Base-by-base conservation (phyloP, 2,888 invertebrate genomes). In the Himalopsyche anomala region DNA sequence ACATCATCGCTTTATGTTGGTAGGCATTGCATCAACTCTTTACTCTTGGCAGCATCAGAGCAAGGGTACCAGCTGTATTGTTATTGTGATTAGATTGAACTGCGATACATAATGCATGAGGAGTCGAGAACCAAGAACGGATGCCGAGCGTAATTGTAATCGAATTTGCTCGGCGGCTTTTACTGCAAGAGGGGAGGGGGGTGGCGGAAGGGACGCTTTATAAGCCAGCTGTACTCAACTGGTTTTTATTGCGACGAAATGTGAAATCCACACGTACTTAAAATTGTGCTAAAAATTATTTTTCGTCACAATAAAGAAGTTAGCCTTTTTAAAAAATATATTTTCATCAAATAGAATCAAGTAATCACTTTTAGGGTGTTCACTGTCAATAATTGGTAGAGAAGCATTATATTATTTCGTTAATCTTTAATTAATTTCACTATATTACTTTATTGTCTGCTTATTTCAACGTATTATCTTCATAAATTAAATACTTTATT, bases 91-190 rank as follows among this genome's bases (percentile, higher is more conserved):
- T 62, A 62, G 62, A 62, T 62, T 62, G 62, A 62, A 62, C 62
- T 62, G 62, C 62, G 62, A 87, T 88, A 87, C 88, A 88, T 88
- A 86, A 88, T 88, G 87, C 88, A 88, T 88, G 87, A 87, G 84
- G 79, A 81, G 79, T 69, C 45, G 36, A 80, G 62, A 62, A 62
- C 19, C 62, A 62, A 62, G 62, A 62, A 62, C 62, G 86, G 74
- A 51, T 86, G 84, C 83, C 86, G 86, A 83, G 85, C 87, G 82
- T 88, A 88, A 88, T 88, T 88, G 88, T 88, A 88, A 88, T 88
- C 88, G 85, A 88, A 88, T 88, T 88, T 88, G 88, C 80, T 55
- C 51, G 56, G 84, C 82, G 80, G 82, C 62, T 62, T 62, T 62
- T 62, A 62, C 62, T 62, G 19, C 19, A 6, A 2, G 62, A 19